Base-by-base conservation (phyloP, 1,140 invertebrate species). In the Drosophila miranda region DNA sequence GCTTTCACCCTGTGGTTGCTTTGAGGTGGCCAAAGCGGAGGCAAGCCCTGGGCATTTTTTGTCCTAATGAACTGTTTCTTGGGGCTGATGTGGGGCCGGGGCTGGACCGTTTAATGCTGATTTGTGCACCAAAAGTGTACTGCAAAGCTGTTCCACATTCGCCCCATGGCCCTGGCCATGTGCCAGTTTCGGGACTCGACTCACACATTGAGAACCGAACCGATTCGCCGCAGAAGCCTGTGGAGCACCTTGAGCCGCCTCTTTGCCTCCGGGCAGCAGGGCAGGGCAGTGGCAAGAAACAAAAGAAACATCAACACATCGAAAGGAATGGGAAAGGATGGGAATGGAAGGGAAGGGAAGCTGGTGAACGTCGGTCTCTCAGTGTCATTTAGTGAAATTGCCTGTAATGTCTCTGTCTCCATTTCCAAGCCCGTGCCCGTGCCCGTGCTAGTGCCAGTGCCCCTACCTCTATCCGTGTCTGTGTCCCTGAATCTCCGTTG, bases 381-480 rank as follows among this genome's bases (percentile, higher is more conserved):
- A 81, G 73, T 81, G 81, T 62, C 82, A 76, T 77, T 84, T 84
- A 84, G 80, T 87, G 73, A 84, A 84, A 84, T 77, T 84, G 80
- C 77, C 81, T 74, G 81, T 84, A 84, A 84, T 86, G 80, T 76
- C 67, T 75, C 30, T 58, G 48, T 52, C 19, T 21, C 41, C 16
- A 23, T 49, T 21, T 49, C 30, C 41, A 16, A 30, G 42, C 5
- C 11, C 14, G 23, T 56, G 26, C 34, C 9, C 23, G 46, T 45
- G 3, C 2, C 11, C 13, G 23, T 56, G 28, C 34, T 7, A 19
- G 46, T 45, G 28, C 34, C 9, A 19, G 46, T 45, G 2, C n/a
- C 46, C 11, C 38, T 42, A 28, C 9, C 34, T 26, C 30, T 49
- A 30, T 42, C 44, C 56, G 44, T 9, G 34, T 43, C 44, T 58